phyloP scores from a whole-genome alignment of 2,888 invertebrate species.

The Quadroppia sp. region DNA sequence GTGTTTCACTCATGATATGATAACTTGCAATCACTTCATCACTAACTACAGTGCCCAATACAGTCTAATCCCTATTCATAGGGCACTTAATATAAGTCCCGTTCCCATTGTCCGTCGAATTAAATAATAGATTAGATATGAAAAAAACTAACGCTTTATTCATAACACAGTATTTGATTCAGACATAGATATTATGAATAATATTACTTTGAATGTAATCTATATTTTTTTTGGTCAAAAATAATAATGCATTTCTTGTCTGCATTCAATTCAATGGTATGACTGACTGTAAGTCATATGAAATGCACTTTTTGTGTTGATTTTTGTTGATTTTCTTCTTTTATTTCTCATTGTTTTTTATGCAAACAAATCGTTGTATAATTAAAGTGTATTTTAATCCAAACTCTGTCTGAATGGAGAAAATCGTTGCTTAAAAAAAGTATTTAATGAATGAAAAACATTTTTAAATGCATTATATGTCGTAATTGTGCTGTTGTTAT shows the following conservation, averaged over 20 bases:
- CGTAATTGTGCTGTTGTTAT: not conserved
- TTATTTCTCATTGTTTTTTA: not conserved
- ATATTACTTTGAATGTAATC: not conserved
- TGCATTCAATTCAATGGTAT: not conserved
- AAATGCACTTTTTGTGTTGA: not conserved
- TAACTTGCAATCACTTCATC: slow-evolving; percentile 11
- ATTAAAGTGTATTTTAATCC: not conserved
- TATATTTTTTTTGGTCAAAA: not conserved
- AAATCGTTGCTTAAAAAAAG: too few relatives aligned
- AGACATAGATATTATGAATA: not conserved
- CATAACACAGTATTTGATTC: not conserved
- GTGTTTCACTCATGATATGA: slow-evolving; percentile 1
- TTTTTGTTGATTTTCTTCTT: not conserved
- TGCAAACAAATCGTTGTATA: not conserved
- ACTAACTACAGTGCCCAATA: not conserved
- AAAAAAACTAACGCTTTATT: not conserved
- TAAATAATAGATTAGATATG: not conserved
- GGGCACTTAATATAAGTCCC: not conserved
- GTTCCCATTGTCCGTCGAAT: not conserved
- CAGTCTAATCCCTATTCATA: slow-evolving; percentile 9
- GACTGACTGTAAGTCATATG: not conserved
- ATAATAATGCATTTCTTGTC: not conserved
- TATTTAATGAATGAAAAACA: too few relatives aligned
- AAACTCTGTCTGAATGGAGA: too few relatives aligned
- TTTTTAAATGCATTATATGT: too few relatives aligned